Conservation (phyloP, 2,797 vertebrate species). For the Amniataba percoides region DNA sequence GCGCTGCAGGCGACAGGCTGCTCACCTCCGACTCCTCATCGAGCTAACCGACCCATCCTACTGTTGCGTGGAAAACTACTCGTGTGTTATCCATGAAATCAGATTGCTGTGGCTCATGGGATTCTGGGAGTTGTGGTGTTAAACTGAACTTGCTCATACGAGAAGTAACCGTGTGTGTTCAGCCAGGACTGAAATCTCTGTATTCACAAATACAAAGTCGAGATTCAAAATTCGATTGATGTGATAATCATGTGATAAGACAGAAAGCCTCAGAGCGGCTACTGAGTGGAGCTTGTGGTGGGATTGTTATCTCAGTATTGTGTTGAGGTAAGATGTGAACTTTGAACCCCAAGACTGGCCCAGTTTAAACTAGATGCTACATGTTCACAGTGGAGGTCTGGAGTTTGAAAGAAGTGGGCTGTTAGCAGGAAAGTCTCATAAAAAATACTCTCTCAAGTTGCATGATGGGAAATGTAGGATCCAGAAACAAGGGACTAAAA, state of each 20-base stretch:
- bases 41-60: background rate
- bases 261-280: background rate
- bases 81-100: background rate
- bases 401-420: conserved; percentile 1
- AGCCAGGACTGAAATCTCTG: background rate
- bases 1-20: background rate
- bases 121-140: background rate
- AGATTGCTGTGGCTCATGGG: background rate
- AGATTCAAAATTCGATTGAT: too few relatives aligned
- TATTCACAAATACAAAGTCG: background rate
- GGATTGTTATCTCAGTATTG: background rate
- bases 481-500: background rate
- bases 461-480: background rate
- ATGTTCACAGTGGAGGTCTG: background rate
- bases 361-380: background rate
- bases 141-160: background rate
- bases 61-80: background rate
- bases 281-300: background rate
- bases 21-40: background rate
- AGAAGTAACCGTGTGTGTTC: background rate
- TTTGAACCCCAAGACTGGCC: background rate
- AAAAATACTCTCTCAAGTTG: conserved; percentile 6
- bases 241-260: background rate
- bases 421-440: background rate
- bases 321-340: background rate